These are phyloP conservation scores for Stegastes partitus DNA, from an alignment of 2,113 vertebrate genomes.

Conservation along the genomic window DNA sequence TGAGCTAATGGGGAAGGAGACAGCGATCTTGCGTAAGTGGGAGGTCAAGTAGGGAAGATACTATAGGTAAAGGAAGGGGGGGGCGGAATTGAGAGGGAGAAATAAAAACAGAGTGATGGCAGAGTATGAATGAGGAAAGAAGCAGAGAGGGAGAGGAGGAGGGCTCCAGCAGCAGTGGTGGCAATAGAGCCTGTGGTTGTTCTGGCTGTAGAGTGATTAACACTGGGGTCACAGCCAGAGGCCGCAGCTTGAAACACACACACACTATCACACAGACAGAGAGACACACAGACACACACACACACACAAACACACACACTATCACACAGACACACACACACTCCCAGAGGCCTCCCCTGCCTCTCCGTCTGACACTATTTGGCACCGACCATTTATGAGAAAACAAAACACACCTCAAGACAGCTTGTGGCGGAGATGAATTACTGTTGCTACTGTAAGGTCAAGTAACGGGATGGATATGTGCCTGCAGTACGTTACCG, in stretches of 20 bases:
- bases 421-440: slow-evolving; percentile 64
- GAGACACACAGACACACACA: slow-evolving; percentile 39
- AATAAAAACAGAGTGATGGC: slow-evolving; percentile 16
- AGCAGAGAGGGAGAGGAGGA: slow-evolving; percentile 37
- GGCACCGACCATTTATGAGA: slow-evolving; percentile 71
- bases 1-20: slow-evolving; percentile 39
- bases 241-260: slow-evolving; percentile 62
- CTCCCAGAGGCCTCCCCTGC: slow-evolving; percentile 60
- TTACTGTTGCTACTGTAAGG: slow-evolving; percentile 64
- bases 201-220: slow-evolving; percentile 77
- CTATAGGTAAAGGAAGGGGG: slow-evolving; percentile 21
- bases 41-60: slow-evolving; percentile 27
- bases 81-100: slow-evolving; percentile 2
- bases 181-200: slow-evolving; percentile 70
- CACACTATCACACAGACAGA: slow-evolving; percentile 18
- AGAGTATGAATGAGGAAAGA: slow-evolving; percentile 57
- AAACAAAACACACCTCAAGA: slow-evolving; percentile 69
- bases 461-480: slow-evolving; percentile 52
- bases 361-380: slow-evolving; percentile 61
- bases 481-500: slow-evolving; percentile 28
- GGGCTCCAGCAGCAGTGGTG: slow-evolving; percentile 38
- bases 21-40: slow-evolving; percentile 33
- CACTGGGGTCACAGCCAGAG: slow-evolving; percentile 76
- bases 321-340: slow-evolving; percentile 31
- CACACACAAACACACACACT: slow-evolving; percentile 23